Evolutionary conservation across 2,797 vertebrate species (phyloP).

Genomic region (Chrysocyon brachyurus): DNA sequence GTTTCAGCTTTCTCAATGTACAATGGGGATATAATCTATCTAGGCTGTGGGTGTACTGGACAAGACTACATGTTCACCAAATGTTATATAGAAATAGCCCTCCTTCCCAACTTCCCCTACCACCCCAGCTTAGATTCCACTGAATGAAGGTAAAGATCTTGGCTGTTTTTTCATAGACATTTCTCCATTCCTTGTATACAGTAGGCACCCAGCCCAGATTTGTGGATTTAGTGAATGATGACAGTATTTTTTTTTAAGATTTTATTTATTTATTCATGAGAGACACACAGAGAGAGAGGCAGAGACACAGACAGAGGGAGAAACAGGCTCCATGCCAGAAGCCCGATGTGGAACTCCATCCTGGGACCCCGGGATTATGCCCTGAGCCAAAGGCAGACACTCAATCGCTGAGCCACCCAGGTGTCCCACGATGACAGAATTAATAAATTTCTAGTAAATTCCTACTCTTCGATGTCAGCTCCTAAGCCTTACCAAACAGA

Average conservation of each 20-base stretch:
- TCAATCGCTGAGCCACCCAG: too few relatives aligned
- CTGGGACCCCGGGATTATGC: too few relatives aligned
- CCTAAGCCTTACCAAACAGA: conserved; percentile 33
- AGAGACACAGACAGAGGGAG: too few relatives aligned
- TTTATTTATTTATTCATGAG: too few relatives aligned
- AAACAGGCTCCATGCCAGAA: too few relatives aligned
- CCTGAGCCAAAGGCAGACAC: too few relatives aligned
- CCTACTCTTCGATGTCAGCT: conserved; percentile 17
- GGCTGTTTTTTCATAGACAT: background rate
- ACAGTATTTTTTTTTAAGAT: background rate
- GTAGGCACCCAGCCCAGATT: background rate
- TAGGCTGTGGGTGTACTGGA: background rate
- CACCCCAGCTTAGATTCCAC: background rate
- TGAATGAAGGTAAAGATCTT: background rate
- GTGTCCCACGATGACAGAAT: background rate
- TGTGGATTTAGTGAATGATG: conserved; percentile 5
- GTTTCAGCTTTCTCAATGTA: background rate
- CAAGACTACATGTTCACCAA: background rate
- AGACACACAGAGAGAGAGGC: too few relatives aligned
- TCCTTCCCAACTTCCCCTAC: background rate
- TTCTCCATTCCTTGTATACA: background rate
- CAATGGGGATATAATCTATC: background rate
- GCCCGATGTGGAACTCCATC: too few relatives aligned
- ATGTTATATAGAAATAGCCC: background rate
- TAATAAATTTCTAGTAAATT: conserved; percentile 40